Conservation (phyloP, 1,140 invertebrate species). For the Sycophaga agraensis region DNA sequence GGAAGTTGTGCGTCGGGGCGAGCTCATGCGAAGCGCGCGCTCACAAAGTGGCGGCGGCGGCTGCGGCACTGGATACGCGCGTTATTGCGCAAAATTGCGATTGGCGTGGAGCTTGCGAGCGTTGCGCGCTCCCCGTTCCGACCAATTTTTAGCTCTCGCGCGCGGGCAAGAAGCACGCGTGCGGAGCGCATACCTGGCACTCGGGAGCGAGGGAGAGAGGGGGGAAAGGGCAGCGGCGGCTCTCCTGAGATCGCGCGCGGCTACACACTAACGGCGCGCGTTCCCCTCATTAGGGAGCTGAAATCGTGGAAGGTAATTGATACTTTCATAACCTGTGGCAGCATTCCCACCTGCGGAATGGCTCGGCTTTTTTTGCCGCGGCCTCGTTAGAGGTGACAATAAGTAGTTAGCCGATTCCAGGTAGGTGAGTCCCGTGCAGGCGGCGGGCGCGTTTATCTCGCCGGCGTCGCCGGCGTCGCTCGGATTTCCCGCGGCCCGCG, state of each 20-base stretch:
- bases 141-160: not conserved
- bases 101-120: conserved; percentile 5
- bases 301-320: conserved; percentile 52
- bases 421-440: conserved; percentile 34
- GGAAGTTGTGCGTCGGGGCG: no score
- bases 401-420: conserved; percentile 53
- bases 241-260: no score
- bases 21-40: no score
- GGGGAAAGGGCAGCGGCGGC: no score
- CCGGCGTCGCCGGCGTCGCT: conserved; percentile 24
- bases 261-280: conserved; percentile 6
- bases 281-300: conserved; percentile 51
- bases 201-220: not conserved
- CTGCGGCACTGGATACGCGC: not conserved
- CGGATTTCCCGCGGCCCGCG: conserved; percentile 1
- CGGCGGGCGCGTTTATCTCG: conserved; percentile 4
- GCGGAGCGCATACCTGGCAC: no score
- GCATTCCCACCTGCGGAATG: conserved; percentile 52
- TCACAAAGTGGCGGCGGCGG: no score
- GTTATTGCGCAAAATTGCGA: conserved; percentile 25
- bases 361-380: conserved; percentile 42
- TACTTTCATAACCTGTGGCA: conserved; percentile 52
- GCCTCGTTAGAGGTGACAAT: conserved; percentile 56
- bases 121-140: not conserved
- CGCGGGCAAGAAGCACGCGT: not conserved